A percentile compares a stretch with the other conserved stretches of the same genome.
Conservation (phyloP, 2,113 vertebrate genomes). For the Lasiurus cinereus region DNA sequence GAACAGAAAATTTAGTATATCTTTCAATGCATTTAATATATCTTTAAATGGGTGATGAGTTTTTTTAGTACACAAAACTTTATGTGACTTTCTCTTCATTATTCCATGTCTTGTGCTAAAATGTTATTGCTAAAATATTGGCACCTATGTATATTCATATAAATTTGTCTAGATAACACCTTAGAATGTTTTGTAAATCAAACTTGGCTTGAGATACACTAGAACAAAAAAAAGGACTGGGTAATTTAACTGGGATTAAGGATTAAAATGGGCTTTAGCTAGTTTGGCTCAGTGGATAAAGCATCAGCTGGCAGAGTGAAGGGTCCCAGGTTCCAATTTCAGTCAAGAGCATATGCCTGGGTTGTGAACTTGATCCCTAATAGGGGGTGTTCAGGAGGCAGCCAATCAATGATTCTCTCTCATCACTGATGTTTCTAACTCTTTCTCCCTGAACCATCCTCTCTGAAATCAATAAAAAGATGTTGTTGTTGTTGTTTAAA, state of each 20-base stretch:
- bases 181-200: conserved; percentile 5
- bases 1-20: neutral
- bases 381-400: too few species aligned
- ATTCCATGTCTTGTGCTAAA: neutral
- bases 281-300: neutral
- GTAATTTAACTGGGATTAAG: conserved; percentile 16
- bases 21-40: neutral
- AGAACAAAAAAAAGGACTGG: conserved; percentile 4
- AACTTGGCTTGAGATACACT: neutral
- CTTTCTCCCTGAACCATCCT: too few species aligned
- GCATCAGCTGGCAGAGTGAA: too few species aligned
- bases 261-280: neutral
- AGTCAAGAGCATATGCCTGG: too few species aligned
- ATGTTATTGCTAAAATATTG: conserved; percentile 32
- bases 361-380: too few species aligned
- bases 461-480: too few species aligned
- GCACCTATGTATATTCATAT: neutral
- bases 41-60: neutral
- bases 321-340: too few species aligned
- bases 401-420: too few species aligned
- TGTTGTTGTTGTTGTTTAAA: too few species aligned
- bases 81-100: neutral
- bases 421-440: too few species aligned
- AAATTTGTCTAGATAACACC: neutral
- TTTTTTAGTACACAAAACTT: conserved; percentile 41